A percentile compares a stretch with the other conserved stretches of the same genome.
These are phyloP conservation scores for Himantopus leucocephalus DNA, from an alignment of 2,113 vertebrate species.

Conservation along the genomic window DNA sequence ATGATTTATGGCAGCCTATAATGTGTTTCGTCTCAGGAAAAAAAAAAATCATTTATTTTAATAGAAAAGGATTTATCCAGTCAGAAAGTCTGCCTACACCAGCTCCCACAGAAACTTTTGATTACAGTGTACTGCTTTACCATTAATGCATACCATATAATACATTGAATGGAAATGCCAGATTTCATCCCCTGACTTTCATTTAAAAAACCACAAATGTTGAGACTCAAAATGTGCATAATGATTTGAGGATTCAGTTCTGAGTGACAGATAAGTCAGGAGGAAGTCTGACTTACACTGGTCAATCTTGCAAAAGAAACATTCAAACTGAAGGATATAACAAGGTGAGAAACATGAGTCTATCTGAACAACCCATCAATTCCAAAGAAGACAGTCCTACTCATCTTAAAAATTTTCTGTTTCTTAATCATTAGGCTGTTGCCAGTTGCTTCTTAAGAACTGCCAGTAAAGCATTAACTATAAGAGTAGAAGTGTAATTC, in stretches of 20 bases:
- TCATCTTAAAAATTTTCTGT: background rate
- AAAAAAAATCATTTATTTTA: slow-evolving; percentile 54
- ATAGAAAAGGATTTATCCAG: slow-evolving; percentile 55
- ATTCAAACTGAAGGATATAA: background rate
- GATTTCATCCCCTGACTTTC: slow-evolving; percentile 39
- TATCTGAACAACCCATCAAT: background rate
- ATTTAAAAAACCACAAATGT: slow-evolving; percentile 51
- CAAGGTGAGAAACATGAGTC: background rate
- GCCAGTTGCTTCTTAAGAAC: background rate
- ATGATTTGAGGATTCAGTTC: slow-evolving; percentile 20
- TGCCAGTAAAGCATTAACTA: background rate
- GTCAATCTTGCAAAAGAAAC: background rate
- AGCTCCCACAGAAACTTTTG: slow-evolving; percentile 57
- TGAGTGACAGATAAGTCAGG: background rate
- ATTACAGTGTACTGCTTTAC: slow-evolving; percentile 33
- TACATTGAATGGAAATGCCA: slow-evolving; percentile 39
- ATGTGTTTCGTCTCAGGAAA: slow-evolving; percentile 37
- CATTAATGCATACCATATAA: slow-evolving; percentile 65
- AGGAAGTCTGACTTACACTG: slow-evolving; percentile 6
- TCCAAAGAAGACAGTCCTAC: background rate
- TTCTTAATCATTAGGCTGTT: background rate
- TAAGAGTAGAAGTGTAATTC: background rate
- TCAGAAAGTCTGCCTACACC: slow-evolving; percentile 34
- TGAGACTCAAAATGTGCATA: slow-evolving; percentile 49
- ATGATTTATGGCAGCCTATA: slow-evolving; percentile 30